Base-by-base conservation (phyloP, 2,113 vertebrate species). In the Leptosomus discolor region DNA sequence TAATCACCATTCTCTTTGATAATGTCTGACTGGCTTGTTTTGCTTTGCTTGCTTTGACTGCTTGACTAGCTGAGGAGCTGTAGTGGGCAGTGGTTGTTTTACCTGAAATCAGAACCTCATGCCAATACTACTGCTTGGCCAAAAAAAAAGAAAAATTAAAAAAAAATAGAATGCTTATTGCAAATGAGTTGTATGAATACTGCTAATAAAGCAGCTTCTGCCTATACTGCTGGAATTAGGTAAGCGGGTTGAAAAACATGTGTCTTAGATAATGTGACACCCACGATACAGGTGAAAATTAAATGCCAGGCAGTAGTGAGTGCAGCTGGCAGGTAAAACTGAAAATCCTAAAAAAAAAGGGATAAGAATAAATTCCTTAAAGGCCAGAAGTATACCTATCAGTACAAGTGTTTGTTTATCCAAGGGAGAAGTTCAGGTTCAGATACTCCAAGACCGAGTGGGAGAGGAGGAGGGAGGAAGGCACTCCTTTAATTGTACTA, bases 21-120 rank as follows among this genome's bases (percentile, higher is more conserved):
- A 94, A 88, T 56, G 76, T 61, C 91, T 91, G 91, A 41, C 91
- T 95, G 76, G 75, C 75, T 96, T 96, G 96, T 97, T 97, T 93
- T 91, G 68, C 91, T 95, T 92, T 41, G 46, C 86, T 93, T 94
- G 81, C 87, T 94, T 96, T 97, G 85, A 29, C 20, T 20, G 64
- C 84, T 96, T 85, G 84, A 48, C 65, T 75, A n/a, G 63, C 70
- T 75, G 51, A 86, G 79, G 63, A 65, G 50, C 51, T 81, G 41
- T 50, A 92, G 88, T 78, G 91, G 90, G 88, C 96, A 96, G 93
- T 77, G 91, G 81, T 24, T n/a, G 71, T 86, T 96, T 75, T 86
- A 95, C 95, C 70, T 78, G 85, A 96, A 92, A 92, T 56, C 54
- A 43, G 79, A 94, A 90, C 74, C 96, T 94, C 48, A 30, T 82